Conservation (phyloP, 2,888 invertebrate species). For the Napeogenes inachia region DNA sequence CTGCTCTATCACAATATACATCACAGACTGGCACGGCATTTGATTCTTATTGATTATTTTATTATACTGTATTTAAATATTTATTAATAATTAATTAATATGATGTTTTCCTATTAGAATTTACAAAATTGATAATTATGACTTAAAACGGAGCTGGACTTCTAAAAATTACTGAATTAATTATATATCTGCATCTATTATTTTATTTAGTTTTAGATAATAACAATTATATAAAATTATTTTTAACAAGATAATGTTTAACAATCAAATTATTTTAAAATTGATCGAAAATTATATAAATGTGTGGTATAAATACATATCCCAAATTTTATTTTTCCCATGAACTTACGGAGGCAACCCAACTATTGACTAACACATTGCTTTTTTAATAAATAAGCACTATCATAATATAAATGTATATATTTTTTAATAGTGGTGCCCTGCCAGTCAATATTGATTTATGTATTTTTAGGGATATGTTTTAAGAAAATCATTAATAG, state of each 20-base stretch:
- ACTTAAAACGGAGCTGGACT: slow-evolving; percentile 20
- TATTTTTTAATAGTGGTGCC: neutral
- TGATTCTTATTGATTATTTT: slow-evolving; percentile 10
- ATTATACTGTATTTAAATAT: slow-evolving; percentile 8
- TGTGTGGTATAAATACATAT: no score
- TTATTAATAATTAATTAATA: neutral
- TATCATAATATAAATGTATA: neutral
- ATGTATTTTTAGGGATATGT: slow-evolving; percentile 5
- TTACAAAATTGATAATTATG: neutral
- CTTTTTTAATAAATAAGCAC: neutral
- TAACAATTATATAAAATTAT: no score
- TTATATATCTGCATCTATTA: slow-evolving; percentile 8
- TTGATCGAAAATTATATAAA: no score
- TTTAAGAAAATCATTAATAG: slow-evolving; percentile 9
- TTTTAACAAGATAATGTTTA: no score
- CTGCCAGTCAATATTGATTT: slow-evolving; percentile 2
- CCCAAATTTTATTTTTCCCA: no score
- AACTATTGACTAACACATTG: neutral
- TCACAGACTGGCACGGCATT: slow-evolving; percentile 37
- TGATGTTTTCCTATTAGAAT: neutral
- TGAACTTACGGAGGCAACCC: neutral
- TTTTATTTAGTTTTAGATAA: slow-evolving; percentile 3
- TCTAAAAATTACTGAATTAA: slow-evolving; percentile 6
- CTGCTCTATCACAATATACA: slow-evolving; percentile 49
- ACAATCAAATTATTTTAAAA: no score